Evolutionary conservation across 1,140 invertebrate species (phyloP).

Genomic region (Branchinecta lindahli): DNA sequence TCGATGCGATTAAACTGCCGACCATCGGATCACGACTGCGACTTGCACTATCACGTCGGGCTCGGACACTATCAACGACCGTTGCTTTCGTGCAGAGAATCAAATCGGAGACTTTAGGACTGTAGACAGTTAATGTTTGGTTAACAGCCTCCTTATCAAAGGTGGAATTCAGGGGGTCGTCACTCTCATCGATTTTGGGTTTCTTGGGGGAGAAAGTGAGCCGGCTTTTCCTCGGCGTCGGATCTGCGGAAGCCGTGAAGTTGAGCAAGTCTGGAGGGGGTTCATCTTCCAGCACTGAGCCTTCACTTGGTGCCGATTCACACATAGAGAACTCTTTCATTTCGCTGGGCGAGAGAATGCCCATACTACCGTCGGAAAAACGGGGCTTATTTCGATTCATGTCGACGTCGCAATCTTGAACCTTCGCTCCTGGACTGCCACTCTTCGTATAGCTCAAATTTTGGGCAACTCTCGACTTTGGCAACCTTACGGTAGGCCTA

Average conservation of each 20-base stretch:
- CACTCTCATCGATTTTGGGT: not conserved
- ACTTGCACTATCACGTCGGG: not conserved
- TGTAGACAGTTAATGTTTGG: no score
- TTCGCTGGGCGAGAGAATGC: not conserved
- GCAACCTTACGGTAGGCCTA: no score
- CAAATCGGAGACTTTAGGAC: no score
- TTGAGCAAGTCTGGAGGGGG: slow-evolving; percentile 1
- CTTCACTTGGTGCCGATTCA: not conserved
- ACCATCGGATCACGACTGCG: not conserved
- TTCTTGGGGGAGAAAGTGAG: not conserved
- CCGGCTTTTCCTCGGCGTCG: not conserved
- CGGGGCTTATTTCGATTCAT: no score
- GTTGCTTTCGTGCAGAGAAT: no score
- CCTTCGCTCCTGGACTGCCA: no score
- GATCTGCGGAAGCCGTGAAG: not conserved
- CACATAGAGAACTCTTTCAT: not conserved
- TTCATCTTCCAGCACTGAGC: not conserved
- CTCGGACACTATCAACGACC: no score
- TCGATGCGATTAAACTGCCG: not conserved
- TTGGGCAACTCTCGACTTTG: no score
- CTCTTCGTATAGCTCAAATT: no score
- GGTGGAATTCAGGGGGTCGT: not conserved
- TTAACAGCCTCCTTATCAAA: not conserved
- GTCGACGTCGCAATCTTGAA: no score
- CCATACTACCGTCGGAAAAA: not conserved